Base-by-base conservation (phyloP, 2,797 vertebrate genomes). In the Antrozous pallidus region DNA sequence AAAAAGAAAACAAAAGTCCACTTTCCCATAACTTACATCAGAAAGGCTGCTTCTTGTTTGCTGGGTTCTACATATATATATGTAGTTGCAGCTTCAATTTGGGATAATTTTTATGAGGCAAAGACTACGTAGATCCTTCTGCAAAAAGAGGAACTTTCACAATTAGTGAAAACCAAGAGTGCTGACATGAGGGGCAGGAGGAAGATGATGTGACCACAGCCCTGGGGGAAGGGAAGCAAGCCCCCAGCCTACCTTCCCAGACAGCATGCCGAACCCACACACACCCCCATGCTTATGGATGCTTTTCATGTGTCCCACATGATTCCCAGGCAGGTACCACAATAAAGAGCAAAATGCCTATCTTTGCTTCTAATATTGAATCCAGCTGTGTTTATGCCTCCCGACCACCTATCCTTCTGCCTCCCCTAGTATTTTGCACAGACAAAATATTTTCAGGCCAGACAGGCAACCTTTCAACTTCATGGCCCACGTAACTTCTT, bases 91-190 rank as follows among this genome's bases (percentile, higher is more conserved):
- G 92, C 77, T 0, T 96, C 96, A 93, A 95, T 75, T 92, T 26
- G 0, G 97, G 97, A 98, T 97, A 97, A 96, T 97, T 98, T 96
- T 98, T 97, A 98, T 95, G 97, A 98, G 92, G 95, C 95, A 94
- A 97, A 94, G 96, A 97, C 97, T 94, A 88, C 78, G 58, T 91
- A 96, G 93, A 96, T 97, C 97, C 95, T 97, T 97, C 96, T 97
- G 96, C 98, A 97, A 98, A 98, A 98, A 97, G 97, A 97, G 98
- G 98, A 98, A 98, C 97, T 98, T 98, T 97, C 97, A 98, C 97
- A 98, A 98, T 97, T 94, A 98, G 97, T 97, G 94, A 98, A 98
- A 98, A 98, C 97, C 97, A 98, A 98, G 97, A 98, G 90, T 96
- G 96, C 97, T 98, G 97, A 98, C 97, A 97, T 38, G 91, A 96